Evolutionary conservation across 2,113 vertebrate genomes (phyloP).

Genomic region (Bubo blakistoni): DNA sequence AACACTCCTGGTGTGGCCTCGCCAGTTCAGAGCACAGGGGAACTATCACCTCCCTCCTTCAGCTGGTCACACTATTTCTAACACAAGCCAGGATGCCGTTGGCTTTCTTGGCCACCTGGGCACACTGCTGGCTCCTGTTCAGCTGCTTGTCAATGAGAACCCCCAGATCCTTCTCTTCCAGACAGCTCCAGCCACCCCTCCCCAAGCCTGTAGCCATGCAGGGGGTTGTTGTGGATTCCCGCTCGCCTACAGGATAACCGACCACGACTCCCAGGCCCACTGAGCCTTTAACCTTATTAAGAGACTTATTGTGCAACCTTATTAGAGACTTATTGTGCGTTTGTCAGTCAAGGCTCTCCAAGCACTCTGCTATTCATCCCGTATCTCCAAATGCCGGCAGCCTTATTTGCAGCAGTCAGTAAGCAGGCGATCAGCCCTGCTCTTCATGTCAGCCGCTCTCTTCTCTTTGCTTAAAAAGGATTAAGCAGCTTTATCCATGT

Average conservation of each 20-base stretch:
- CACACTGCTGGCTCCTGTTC: too few relatives aligned
- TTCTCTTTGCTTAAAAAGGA: conserved; percentile 9
- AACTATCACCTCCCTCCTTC: too few relatives aligned
- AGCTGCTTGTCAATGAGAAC: too few relatives aligned
- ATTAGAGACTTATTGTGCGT: not conserved
- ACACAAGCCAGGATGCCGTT: too few relatives aligned
- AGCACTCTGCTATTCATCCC: not conserved
- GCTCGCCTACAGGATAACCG: not conserved
- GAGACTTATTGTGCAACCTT: not conserved
- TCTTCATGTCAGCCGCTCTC: not conserved
- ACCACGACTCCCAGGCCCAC: not conserved
- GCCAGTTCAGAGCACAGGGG: too few relatives aligned
- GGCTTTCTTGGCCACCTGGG: too few relatives aligned
- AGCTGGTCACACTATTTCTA: too few relatives aligned
- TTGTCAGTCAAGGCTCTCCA: not conserved
- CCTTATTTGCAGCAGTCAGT: not conserved
- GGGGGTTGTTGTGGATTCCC: not conserved
- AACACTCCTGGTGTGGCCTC: too few relatives aligned
- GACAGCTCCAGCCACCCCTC: too few relatives aligned
- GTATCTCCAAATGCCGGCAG: not conserved
- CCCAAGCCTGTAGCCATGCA: too few relatives aligned
- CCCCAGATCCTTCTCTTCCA: too few relatives aligned
- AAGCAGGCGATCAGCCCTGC: not conserved
- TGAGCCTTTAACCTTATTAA: not conserved
- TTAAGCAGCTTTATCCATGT: not conserved